A percentile compares a stretch with the other conserved stretches of the same genome.
Conservation (phyloP, 2,888 invertebrate genomes). For the Alitta virens region DNA sequence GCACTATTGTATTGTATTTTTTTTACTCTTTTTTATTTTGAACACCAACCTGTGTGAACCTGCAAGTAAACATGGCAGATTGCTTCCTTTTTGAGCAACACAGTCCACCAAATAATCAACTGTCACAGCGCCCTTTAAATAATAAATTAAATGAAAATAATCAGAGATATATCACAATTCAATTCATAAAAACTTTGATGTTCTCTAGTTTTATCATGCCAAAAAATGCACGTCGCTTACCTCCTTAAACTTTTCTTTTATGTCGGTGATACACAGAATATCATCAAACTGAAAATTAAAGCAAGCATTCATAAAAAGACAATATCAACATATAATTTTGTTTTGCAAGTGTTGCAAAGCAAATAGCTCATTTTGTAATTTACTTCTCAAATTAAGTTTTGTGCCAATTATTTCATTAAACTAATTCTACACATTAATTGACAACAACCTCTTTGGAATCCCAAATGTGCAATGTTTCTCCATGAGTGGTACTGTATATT, state of each 20-base stretch:
- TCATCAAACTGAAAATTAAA: constrained; percentile 7
- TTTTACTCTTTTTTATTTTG: no score
- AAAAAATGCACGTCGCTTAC: neutral
- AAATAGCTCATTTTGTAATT: no score
- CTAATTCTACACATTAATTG: no score
- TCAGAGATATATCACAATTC: neutral
- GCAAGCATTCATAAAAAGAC: no score
- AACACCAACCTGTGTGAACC: constrained; percentile 1
- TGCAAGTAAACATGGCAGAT: neutral
- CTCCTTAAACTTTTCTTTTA: constrained; percentile 4
- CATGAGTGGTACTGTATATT: constrained; percentile 7
- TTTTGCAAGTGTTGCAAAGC: no score
- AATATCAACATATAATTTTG: no score
- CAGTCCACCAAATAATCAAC: constrained; percentile 12
- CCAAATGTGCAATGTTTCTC: constrained; percentile 13
- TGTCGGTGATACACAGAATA: neutral
- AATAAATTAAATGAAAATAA: neutral
- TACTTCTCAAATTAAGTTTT: no score
- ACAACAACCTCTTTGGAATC: constrained; percentile 1
- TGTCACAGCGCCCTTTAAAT: neutral
- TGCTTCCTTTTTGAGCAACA: neutral
- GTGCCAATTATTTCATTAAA: no score
- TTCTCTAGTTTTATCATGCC: neutral
- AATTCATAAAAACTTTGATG: neutral
- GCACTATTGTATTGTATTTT: no score